phyloP scores from a whole-genome alignment of 2,888 invertebrate species.

The Spodoptera exigua region DNA sequence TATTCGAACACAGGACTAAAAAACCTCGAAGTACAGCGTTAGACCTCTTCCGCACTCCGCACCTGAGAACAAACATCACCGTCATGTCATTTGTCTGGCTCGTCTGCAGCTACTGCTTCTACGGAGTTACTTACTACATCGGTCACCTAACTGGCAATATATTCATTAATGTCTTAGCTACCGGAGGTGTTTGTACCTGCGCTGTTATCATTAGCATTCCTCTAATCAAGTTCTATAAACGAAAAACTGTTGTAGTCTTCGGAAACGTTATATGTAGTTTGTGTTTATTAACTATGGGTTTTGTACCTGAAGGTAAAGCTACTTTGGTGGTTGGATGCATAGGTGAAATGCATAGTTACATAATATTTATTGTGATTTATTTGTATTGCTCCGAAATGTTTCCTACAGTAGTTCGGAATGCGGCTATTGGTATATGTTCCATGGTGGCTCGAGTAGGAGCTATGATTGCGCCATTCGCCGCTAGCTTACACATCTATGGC shows the following conservation, averaged over 20 bases:
- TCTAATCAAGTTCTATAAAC: slow-evolving; percentile 90
- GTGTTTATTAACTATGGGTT: slow-evolving; percentile 90
- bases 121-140: slow-evolving; percentile 94
- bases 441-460: slow-evolving; percentile 95
- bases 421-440: slow-evolving; percentile 95
- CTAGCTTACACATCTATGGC: slow-evolving; percentile 87
- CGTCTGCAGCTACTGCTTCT: slow-evolving; percentile 92
- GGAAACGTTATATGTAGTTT: slow-evolving; percentile 89
- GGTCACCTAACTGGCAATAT: slow-evolving; percentile 93
- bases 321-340: slow-evolving; percentile 91
- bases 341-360: slow-evolving; percentile 93
- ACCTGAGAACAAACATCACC: slow-evolving; percentile 91
- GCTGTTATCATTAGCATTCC: slow-evolving; percentile 90
- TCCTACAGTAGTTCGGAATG: slow-evolving; percentile 95
- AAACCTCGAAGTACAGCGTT: slow-evolving; percentile 78
- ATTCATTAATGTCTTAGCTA: slow-evolving; percentile 93
- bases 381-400: slow-evolving; percentile 95
- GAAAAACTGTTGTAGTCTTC: slow-evolving; percentile 90
- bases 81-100: slow-evolving; percentile 93
- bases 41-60: slow-evolving; percentile 91
- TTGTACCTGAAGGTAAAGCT: slow-evolving; percentile 80
- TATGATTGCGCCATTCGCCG: slow-evolving; percentile 94
- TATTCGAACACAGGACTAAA: slow-evolving; percentile 62
- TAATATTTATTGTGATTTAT: slow-evolving; percentile 94
- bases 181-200: slow-evolving; percentile 90